Conservation (phyloP, 2,113 vertebrate genomes). For the Oreotrochilus melanogaster region DNA sequence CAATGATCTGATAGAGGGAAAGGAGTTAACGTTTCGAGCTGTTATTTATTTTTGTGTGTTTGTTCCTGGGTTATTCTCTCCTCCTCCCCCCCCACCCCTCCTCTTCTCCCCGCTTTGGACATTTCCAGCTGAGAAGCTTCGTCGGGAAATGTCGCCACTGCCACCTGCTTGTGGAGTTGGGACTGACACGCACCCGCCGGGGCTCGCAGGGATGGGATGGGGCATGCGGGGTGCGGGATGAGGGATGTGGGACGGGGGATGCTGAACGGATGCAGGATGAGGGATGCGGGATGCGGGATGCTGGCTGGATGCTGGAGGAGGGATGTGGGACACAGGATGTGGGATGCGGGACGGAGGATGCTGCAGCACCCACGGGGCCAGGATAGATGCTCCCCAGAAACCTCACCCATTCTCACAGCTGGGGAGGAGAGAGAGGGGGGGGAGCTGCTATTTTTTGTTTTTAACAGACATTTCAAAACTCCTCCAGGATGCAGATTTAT, state of each 20-base stretch:
- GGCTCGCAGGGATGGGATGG: neutral
- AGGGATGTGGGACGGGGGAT: neutral
- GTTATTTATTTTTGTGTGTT: constrained; percentile 69
- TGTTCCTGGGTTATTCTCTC: neutral
- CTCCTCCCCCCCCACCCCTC: neutral
- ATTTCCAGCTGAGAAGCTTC: constrained; percentile 72
- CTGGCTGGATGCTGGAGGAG: neutral
- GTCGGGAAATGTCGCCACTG: constrained; percentile 80
- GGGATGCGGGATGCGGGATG: neutral
- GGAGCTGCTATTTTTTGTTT: neutral
- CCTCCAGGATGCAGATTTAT: neutral
- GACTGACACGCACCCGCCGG: constrained; percentile 60
- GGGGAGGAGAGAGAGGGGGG: neutral
- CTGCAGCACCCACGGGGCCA: rapidly evolving
- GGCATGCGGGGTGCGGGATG: neutral
- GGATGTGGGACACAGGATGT: neutral
- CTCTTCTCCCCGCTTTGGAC: neutral
- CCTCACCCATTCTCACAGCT: neutral
- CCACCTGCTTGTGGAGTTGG: constrained; percentile 79
- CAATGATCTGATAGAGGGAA: constrained; percentile 63
- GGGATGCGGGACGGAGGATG: neutral
- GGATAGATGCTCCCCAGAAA: neutral
- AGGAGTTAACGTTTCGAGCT: constrained; percentile 66
- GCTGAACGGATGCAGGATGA: rapidly evolving
- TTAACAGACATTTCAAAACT: neutral